Conservation (phyloP, 2,888 invertebrate species). For the Tetragonula carbonaria region DNA sequence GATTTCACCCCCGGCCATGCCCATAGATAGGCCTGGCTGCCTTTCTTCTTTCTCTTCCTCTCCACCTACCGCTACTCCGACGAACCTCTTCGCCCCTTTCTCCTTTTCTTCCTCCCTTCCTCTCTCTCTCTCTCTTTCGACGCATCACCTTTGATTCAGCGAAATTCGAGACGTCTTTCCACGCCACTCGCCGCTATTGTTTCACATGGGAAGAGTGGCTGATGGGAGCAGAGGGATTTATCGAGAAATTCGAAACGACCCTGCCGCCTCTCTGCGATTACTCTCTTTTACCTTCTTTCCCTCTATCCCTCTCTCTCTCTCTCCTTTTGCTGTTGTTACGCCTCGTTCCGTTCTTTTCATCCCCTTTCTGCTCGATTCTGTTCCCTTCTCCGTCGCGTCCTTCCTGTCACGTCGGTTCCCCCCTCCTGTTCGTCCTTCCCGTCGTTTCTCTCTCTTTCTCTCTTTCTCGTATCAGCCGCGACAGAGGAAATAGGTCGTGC, state of each 20-base stretch:
- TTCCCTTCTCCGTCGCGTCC: constrained; percentile 9
- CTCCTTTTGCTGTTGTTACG: not conserved
- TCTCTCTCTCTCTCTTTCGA: constrained; percentile 55
- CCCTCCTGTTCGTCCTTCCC: not conserved
- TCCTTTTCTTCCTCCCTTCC: not conserved
- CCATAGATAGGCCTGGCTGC: constrained; percentile 46
- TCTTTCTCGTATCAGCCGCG: not conserved
- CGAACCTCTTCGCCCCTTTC: no score
- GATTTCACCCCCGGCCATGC: constrained; percentile 73
- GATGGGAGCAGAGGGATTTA: constrained; percentile 67
- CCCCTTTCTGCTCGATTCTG: constrained; percentile 2
- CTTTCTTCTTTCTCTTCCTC: constrained; percentile 25
- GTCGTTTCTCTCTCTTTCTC: not conserved
- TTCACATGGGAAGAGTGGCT: constrained; percentile 77
- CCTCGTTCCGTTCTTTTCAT: constrained; percentile 9
- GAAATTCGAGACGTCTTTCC: constrained; percentile 83
- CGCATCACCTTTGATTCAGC: constrained; percentile 83
- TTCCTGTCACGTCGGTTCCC: constrained; percentile 38
- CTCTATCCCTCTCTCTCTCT: not conserved
- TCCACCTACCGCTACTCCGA: not conserved
- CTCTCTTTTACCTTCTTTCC: constrained; percentile 3
- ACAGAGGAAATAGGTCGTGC: constrained; percentile 50
- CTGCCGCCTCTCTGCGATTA: constrained; percentile 26
- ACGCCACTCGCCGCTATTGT: constrained; percentile 80
- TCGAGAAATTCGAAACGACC: constrained; percentile 79